Conservation (phyloP, 1,140 invertebrate genomes). For the Drosophila cardini region DNA sequence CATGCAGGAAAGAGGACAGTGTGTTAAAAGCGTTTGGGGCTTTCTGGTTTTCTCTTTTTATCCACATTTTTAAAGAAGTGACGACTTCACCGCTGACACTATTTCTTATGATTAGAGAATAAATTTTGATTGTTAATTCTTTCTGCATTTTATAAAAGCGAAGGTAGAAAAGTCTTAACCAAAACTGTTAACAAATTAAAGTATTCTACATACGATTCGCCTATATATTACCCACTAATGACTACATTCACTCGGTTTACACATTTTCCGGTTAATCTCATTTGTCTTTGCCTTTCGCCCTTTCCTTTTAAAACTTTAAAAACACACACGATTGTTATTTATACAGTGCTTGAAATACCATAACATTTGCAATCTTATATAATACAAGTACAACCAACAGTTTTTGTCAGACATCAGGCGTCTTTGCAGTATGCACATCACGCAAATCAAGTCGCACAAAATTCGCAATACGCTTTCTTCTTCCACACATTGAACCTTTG, state of each 20-base stretch:
- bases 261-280: slow-evolving; percentile 29
- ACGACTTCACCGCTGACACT: not conserved
- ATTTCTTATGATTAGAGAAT: not conserved
- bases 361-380: slow-evolving; percentile 77
- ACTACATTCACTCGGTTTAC: slow-evolving; percentile 18
- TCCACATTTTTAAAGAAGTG: slow-evolving; percentile 3
- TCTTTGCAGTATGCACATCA: slow-evolving; percentile 68
- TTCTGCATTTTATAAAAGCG: not conserved
- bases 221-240: slow-evolving; percentile 14
- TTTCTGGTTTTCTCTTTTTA: slow-evolving; percentile 67
- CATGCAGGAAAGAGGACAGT: slow-evolving; percentile 5
- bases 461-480: slow-evolving; percentile 80
- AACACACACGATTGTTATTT: slow-evolving; percentile 68
- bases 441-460: slow-evolving; percentile 75
- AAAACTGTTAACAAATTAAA: not conserved
- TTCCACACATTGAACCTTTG: slow-evolving; percentile 69
- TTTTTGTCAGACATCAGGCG: slow-evolving; percentile 33
- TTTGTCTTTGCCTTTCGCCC: slow-evolving; percentile 59
- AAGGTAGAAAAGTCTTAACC: not conserved
- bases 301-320: slow-evolving; percentile 67
- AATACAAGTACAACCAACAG: slow-evolving; percentile 49
- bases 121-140: not conserved
- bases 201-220: not conserved
- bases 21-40: not conserved
- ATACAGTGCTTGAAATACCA: slow-evolving; percentile 80